Evolutionary conservation across 2,888 invertebrate genomes (phyloP).

Genomic region (Odontothrips loti): DNA sequence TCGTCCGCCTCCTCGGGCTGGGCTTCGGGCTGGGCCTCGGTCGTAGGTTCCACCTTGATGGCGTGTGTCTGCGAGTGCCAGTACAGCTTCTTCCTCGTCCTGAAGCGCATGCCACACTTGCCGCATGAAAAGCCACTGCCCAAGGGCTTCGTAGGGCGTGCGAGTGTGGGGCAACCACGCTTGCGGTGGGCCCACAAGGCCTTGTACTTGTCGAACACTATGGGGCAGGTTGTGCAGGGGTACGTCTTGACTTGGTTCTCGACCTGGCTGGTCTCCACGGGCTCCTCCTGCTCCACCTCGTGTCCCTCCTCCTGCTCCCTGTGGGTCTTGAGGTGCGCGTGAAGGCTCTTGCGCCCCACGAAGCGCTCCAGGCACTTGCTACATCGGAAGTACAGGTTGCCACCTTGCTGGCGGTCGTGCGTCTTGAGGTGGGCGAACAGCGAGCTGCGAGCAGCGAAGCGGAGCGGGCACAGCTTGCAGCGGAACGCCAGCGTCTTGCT

Average conservation of each 20-base stretch:
- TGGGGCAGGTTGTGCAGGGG: not conserved
- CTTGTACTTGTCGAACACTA: not conserved
- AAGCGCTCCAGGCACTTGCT: slow-evolving; percentile 1
- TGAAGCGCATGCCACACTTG: slow-evolving; percentile 2
- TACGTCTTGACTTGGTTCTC: not conserved
- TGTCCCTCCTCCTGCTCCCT: not conserved
- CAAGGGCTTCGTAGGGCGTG: not conserved
- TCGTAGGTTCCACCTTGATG: not conserved
- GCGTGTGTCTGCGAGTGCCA: not conserved
- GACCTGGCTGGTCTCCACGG: not conserved
- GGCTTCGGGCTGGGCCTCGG: not conserved
- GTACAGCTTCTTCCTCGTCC: slow-evolving; percentile 3
- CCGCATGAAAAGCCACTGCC: not conserved
- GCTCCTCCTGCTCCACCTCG: not conserved
- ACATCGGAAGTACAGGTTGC: not conserved
- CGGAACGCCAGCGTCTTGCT: not conserved
- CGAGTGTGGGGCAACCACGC: not conserved
- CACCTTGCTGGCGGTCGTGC: not conserved
- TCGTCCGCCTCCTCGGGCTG: not conserved
- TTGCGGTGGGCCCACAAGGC: not conserved
- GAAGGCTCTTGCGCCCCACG: not conserved
- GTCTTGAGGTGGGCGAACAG: not conserved
- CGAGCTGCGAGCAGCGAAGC: not conserved
- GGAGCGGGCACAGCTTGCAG: slow-evolving; percentile 1
- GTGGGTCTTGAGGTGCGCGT: slow-evolving; percentile 3